Evolutionary conservation across 92 coral and sea anemone genomes (phyloP), one percentile per base, ranked within the genome.

Genomic region (Porites rus): DNA sequence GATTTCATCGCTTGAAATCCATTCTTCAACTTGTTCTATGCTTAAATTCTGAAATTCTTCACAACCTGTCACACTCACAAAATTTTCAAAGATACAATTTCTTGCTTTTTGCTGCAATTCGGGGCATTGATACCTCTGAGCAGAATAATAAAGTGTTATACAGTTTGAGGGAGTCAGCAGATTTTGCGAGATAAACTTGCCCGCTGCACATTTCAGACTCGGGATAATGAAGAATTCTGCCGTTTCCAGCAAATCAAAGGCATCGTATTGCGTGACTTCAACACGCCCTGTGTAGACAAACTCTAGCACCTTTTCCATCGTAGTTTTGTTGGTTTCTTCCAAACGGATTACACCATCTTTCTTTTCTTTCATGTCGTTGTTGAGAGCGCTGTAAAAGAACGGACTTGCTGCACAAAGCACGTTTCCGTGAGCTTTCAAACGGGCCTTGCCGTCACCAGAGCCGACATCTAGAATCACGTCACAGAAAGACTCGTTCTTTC

Each of bases 331-430:
- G 52, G 81, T 50, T 24, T 83, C 89, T 43, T 78, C 79, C 16
- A 86, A 70, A 19, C 75, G 74, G 7, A 78, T 83, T 62, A 58
- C 72, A 38, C 79, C 72, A 58, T 78, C 89, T 78, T 59, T 58
- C 89, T 86, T 86, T 75, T 86, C 89, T 50, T 86, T 86, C 89
- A 86, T 86, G 21, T 86, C 84, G 22, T 56, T 71, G 75, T 46
- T 71, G 9, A 66, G 71, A 24, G 71, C 71, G 71, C 28, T 94
- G 21, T 76, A 51, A 78, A 93, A 93, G 72, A 88, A 93, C 10
- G 94, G 89, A 60, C 96, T 93, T 63, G 88, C 88, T 54, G 94
- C 96, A 10, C 94, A 92, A 10, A 93, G 89, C 50, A 93, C 86
- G 65, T 85, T 91, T 20, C 91, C 85, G 72, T 93, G 96, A 54